Evolutionary conservation across 2,888 invertebrate genomes (phyloP), one percentile per base, ranked within the genome.

Genomic region (Diplolepis rosae): DNA sequence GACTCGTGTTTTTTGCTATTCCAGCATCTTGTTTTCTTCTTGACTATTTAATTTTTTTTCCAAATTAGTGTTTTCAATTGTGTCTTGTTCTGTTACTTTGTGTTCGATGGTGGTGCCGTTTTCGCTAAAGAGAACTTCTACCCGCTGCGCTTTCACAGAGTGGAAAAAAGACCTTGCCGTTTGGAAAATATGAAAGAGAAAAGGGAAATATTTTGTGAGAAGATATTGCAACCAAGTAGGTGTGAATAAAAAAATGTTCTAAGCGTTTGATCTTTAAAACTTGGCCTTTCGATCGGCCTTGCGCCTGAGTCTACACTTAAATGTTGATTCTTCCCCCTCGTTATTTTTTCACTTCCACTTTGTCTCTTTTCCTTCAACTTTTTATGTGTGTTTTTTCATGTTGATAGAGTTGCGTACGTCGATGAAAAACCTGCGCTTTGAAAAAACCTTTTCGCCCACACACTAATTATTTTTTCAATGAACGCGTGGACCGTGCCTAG

Each of bases 401-500:
- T 7, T 5, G 4, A 24, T n/a, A 24, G 18, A 45, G 45, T 18
- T 18, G 45, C 45, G 4, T 56, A 5, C n/a, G 24, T 24, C 13
- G 39, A 22, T 5, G 35, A 52, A 61, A 35, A 39, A 27, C 39
- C 35, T 39, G 39, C 39, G 27, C 66, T 24, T 39, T 69, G 39
- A 51, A 15, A 32, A 45, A 56, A 51, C 22, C 42, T 45, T 24
- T 51, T 39, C 35, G 27, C 50, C 15, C 35, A 65, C 65, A 13
- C 13, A 56, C 22, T 45, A 28, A 65, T 28, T 28, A 15, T 66
- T 35, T 39, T 71, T 65, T 65, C 61, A 61, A 39, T 27, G 61
- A 61, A 39, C 35, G 56, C 56, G 24, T 56, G 56, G 61, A 76
- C 69, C 76, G 76, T 74, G 74, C 76, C 69, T 76, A 76, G 74